phyloP scores from a whole-genome alignment of 2,113 vertebrate species.

The Felis catus region F.catus_Fca126_mat1.0 CM031413.1:43781001-43781500 shows the following conservation, averaged over 20 bases:
- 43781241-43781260: slow-evolving; percentile 1
- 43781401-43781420: neutral
- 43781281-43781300: neutral
- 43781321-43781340: slow-evolving; percentile 9
- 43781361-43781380: slow-evolving; percentile 40
- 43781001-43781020: neutral
- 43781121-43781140: neutral
- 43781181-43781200: neutral
- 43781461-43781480: neutral
- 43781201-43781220: neutral
- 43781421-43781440: neutral
- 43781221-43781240: neutral
- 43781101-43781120: neutral
- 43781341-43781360: neutral
- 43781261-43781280: neutral
- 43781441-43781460: neutral
- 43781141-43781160: neutral
- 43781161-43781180: neutral
- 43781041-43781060: neutral
- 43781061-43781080: neutral
- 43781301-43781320: neutral
- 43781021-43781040: neutral
- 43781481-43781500: neutral
- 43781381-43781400: neutral
- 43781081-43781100: neutral